Base-by-base conservation (phyloP, 2,888 invertebrate species). In the Scaptomyza reducta region DNA sequence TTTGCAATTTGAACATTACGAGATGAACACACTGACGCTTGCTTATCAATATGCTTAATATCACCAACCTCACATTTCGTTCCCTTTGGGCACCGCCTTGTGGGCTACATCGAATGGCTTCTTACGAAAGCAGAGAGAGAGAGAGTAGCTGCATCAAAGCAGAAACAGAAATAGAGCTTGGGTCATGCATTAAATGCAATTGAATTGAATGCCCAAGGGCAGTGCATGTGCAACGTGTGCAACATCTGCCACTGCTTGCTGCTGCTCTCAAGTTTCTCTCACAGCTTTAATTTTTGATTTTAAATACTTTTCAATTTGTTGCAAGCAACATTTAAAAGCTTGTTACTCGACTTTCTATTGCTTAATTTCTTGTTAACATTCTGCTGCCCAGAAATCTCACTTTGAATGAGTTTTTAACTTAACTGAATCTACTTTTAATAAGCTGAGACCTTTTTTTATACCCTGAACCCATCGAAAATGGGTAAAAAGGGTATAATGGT, bases 1-100 rank as follows among this genome's bases (percentile, higher is more conserved):
- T 88, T 82, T 79, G 70, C 84, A 74, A 84, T 84, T 84, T 84
- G 71, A 63, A 69, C 63, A 82, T 87, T 78, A 82, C 79, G 73
- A 71, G 74, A 72, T 70, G 74, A 75, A 74, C 69, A 45, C 33
- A 47, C n/a, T n/a, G n/a, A n/a, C n/a, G n/a, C n/a, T n/a, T n/a
- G n/a, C n/a, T 25, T 44, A 18, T 16, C 22, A 11, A 16, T 35
- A 35, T 11, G n/a, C n/a, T n/a, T n/a, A n/a, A n/a, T n/a, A n/a
- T n/a, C n/a, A n/a, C 35, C 22, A 13, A 53, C 31, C 3, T 2
- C 11, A 49, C 41, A 25, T 10, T 57, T 57, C 68, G 73, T n/a
- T 44, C 78, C 85, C 80, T 61, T 58, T 66, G 84, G 85, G 87
- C 87, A 46, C 65, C 67, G 77, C 72, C 77, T 57, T 58, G 54